Conservation (phyloP, 2,113 vertebrate genomes). For the Caranx melampygus region DNA sequence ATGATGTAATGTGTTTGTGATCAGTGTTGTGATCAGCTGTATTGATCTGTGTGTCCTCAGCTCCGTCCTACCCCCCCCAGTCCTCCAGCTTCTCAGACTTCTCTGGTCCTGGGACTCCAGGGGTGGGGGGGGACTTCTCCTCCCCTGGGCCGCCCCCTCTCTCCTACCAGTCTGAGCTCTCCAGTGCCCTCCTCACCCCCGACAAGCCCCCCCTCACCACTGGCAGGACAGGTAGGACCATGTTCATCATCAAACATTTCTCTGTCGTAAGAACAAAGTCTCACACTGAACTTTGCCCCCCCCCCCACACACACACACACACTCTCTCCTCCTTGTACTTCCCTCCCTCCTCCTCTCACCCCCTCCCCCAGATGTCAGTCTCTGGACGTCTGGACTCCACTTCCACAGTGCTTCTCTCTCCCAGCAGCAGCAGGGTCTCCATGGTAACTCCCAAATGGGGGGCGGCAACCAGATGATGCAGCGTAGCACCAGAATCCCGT, state of each 20-base stretch:
- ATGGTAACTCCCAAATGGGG: slow-evolving; percentile 74
- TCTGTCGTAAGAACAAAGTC: too few relatives aligned
- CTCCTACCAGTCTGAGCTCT: slow-evolving; percentile 86
- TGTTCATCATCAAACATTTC: neutral
- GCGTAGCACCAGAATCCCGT: slow-evolving; percentile 83
- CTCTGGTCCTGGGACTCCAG: slow-evolving; percentile 82
- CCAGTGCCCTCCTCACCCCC: slow-evolving; percentile 79
- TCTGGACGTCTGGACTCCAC: slow-evolving; percentile 83
- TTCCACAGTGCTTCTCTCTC: slow-evolving; percentile 80
- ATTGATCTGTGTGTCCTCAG: slow-evolving; percentile 67
- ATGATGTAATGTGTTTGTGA: too few relatives aligned
- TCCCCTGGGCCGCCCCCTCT: slow-evolving; percentile 78
- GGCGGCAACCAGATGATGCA: slow-evolving; percentile 78
- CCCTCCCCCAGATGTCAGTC: slow-evolving; percentile 81
- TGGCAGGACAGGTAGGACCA: slow-evolving; percentile 84
- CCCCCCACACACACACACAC: too few relatives aligned
- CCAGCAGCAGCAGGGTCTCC: slow-evolving; percentile 85
- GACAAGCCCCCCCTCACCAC: slow-evolving; percentile 86
- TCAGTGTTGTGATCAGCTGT: neutral
- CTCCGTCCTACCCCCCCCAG: slow-evolving; percentile 85
- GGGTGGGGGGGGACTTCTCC: slow-evolving; percentile 86
- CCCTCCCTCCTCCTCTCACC: neutral
- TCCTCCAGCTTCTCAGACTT: slow-evolving; percentile 87
- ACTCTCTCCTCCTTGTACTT: neutral
- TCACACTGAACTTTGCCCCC: too few relatives aligned